A percentile compares a stretch with the other conserved stretches of the same genome.
phyloP scores from a whole-genome alignment of 2,888 invertebrate species.

The Yponomeuta cagnagella region DNA sequence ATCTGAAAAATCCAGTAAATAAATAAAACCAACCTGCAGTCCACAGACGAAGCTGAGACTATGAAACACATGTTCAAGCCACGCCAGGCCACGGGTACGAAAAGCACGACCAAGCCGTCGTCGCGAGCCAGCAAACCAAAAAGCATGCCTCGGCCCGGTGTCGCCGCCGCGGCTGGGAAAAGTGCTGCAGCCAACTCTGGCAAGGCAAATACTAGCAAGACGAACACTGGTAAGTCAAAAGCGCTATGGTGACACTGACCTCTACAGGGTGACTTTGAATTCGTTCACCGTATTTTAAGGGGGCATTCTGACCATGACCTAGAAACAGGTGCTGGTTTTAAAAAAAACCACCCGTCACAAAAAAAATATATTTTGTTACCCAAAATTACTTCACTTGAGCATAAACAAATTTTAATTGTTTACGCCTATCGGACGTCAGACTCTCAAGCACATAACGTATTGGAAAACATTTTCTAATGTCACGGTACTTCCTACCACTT shows the following conservation, averaged over 20 bases:
- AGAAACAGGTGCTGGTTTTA: too few species aligned
- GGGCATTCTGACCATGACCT: too few species aligned
- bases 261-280: neutral
- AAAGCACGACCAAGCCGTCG: conserved; percentile 24
- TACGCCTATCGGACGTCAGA: too few species aligned
- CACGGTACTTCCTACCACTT: too few species aligned
- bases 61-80: conserved; percentile 38
- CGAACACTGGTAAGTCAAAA: neutral
- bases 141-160: neutral
- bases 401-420: too few species aligned
- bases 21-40: conserved; percentile 26
- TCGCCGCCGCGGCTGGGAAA: neutral
- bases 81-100: conserved; percentile 21
- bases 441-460: too few species aligned
- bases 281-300: neutral
- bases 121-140: neutral
- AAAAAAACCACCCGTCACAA: too few species aligned
- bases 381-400: too few species aligned
- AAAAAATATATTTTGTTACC: too few species aligned
- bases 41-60: conserved; percentile 34
- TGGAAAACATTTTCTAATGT: too few species aligned
- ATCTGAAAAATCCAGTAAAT: too few species aligned
- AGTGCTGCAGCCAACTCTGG: neutral
- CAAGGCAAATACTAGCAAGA: neutral
- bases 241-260: neutral